Conservation (phyloP, 2,888 invertebrate species). For the Cantharis nigra region DNA sequence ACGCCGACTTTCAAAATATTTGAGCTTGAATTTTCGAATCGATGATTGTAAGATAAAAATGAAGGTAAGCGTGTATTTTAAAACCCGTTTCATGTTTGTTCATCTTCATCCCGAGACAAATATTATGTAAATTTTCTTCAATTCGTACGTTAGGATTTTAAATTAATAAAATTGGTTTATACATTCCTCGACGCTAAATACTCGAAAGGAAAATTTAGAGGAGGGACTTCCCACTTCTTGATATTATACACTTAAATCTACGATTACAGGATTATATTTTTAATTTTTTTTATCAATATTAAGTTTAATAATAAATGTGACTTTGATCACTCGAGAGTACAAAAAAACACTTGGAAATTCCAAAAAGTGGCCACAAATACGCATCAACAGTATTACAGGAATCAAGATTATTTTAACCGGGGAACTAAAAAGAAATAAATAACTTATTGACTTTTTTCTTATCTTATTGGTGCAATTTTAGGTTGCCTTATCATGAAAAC, state of each 20-base stretch:
- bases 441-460: neutral
- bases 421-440: neutral
- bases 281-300: neutral
- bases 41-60: neutral
- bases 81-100: neutral
- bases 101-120: neutral
- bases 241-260: neutral
- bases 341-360: neutral
- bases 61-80: neutral
- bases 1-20: neutral
- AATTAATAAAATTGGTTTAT: neutral
- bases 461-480: neutral
- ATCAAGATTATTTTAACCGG: neutral
- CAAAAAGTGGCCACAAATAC: neutral
- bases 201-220: neutral
- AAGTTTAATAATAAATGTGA: neutral
- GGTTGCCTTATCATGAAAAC: neutral
- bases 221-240: too few species aligned
- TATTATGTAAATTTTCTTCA: neutral
- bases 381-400: neutral
- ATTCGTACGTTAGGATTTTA: neutral
- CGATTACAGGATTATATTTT: neutral
- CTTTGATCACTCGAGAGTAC: neutral
- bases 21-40: neutral
- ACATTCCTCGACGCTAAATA: neutral